A percentile compares a stretch with the other conserved stretches of the same genome.
Evolutionary conservation across 1,140 invertebrate species (phyloP).

Genomic region (Magallana angulata): DNA sequence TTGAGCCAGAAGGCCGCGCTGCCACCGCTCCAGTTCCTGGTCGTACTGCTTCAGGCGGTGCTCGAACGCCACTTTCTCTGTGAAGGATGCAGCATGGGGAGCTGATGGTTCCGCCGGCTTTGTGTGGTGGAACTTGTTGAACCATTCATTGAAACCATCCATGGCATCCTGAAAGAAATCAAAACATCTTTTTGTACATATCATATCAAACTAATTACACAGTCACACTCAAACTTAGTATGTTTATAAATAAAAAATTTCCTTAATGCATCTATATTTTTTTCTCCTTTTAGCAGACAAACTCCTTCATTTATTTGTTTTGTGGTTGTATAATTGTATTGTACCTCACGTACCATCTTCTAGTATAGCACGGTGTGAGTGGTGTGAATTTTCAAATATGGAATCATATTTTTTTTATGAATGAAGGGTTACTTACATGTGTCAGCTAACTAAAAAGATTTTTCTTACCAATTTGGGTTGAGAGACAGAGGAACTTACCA

Average conservation of each 20-base stretch:
- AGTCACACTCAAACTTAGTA: not conserved
- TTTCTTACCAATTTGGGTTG: too few species aligned
- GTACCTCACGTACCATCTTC: too few species aligned
- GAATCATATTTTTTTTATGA: too few species aligned
- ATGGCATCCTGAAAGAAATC: slow-evolving; percentile 84
- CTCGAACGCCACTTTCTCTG: slow-evolving; percentile 92
- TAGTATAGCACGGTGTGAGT: too few species aligned
- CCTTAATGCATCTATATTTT: too few species aligned
- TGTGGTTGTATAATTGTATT: too few species aligned
- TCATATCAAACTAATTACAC: not conserved
- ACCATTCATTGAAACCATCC: slow-evolving; percentile 94
- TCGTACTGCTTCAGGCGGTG: slow-evolving; percentile 89
- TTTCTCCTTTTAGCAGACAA: too few species aligned
- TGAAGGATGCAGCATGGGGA: slow-evolving; percentile 85
- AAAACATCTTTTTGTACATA: not conserved
- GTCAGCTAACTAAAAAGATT: too few species aligned
- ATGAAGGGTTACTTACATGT: too few species aligned
- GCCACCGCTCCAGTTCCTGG: slow-evolving; percentile 89
- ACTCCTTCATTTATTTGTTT: too few species aligned
- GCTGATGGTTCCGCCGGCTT: slow-evolving; percentile 83
- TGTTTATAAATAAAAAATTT: too few species aligned
- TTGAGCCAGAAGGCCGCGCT: slow-evolving; percentile 83
- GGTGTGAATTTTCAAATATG: too few species aligned
- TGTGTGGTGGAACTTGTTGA: slow-evolving; percentile 88
- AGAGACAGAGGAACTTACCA: slow-evolving; percentile 70